phyloP scores from a whole-genome alignment of 2,797 vertebrate genomes.

The Staurois parvus region DNA sequence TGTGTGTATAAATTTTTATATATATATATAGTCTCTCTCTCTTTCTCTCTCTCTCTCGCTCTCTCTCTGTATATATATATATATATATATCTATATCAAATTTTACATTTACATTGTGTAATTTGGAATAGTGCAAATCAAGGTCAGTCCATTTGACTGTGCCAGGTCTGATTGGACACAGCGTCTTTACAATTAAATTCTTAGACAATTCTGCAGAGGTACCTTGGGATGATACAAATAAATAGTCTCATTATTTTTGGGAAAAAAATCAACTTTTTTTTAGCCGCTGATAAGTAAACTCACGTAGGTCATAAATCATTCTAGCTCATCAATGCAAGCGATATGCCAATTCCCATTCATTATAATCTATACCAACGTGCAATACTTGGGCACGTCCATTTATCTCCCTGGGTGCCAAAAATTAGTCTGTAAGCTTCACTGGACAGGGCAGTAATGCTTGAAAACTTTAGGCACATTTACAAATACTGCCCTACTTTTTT shows the following conservation, averaged over 20 bases:
- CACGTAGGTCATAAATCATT: conserved; percentile 12
- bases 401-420: conserved; percentile 28
- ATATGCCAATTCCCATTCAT: conserved; percentile 32
- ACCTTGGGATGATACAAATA: background rate
- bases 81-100: background rate
- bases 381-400: conserved; percentile 5
- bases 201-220: too few relatives aligned
- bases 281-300: background rate
- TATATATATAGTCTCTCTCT: too few relatives aligned
- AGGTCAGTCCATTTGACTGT: background rate
- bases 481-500: conserved; percentile 15
- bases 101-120: background rate
- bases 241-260: conserved; percentile 1
- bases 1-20: too few relatives aligned
- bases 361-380: conserved; percentile 21
- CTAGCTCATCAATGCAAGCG: conserved; percentile 29
- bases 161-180: background rate
- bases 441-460: conserved; percentile 17
- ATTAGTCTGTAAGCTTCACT: conserved; percentile 36
- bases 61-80: too few relatives aligned
- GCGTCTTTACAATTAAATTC: background rate
- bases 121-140: background rate
- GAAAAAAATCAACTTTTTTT: background rate
- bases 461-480: conserved; percentile 12
- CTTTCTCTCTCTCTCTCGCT: too few relatives aligned